Evolutionary conservation across 2,113 vertebrate genomes (phyloP).

Genomic region (Syrmaticus mikado): DNA sequence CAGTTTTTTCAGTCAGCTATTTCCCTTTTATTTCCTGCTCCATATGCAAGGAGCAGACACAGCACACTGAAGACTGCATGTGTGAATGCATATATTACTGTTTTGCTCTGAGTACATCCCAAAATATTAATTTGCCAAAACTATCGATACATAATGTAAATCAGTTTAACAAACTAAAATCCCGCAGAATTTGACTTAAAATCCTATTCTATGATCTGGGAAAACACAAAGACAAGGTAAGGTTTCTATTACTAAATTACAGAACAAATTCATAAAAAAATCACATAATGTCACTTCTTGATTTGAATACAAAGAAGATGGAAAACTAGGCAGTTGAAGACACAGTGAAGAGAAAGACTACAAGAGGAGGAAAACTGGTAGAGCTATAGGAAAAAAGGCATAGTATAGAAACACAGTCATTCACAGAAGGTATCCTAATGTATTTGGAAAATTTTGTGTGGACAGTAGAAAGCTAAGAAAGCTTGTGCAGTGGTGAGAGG

Average conservation of each 20-base stretch:
- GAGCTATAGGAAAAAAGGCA: neutral
- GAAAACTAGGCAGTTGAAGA: neutral
- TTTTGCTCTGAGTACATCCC: neutral
- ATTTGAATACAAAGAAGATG: neutral
- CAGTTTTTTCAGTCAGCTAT: neutral
- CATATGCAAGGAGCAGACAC: neutral
- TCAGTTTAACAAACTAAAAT: neutral
- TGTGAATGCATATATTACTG: neutral
- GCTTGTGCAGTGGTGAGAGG: neutral
- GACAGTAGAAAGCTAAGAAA: conserved; percentile 20
- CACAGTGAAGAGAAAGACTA: neutral
- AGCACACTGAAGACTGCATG: neutral
- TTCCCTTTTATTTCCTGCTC: neutral
- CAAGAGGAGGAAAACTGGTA: neutral
- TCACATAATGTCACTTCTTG: neutral
- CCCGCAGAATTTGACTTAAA: neutral
- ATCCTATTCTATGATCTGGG: neutral
- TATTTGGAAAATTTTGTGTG: conserved; percentile 3
- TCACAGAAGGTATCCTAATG: conserved; percentile 20
- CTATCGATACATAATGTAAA: neutral
- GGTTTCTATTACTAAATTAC: neutral
- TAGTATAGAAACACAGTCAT: neutral
- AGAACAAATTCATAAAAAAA: neutral
- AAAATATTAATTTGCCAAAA: conserved; percentile 9
- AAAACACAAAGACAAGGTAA: neutral